These are phyloP conservation scores for Hipposideros armiger DNA, from an alignment of 2,113 vertebrate genomes.

Conservation along the genomic window DNA sequence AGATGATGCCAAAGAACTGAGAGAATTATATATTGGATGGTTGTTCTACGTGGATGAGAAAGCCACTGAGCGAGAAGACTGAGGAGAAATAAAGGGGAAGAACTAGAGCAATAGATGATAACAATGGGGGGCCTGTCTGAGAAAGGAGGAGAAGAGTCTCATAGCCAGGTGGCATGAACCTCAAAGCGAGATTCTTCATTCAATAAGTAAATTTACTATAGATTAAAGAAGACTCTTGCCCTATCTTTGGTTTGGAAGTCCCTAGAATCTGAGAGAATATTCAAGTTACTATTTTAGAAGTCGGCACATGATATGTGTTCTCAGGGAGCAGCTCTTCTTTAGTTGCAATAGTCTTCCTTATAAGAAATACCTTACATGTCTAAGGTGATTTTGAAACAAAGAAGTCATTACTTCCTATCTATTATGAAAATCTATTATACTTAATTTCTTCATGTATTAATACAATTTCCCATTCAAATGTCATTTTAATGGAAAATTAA, in stretches of 20 bases:
- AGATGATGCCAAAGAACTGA: neutral
- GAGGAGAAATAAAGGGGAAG: neutral
- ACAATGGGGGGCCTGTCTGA: neutral
- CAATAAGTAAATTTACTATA: neutral
- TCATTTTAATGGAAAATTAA: conserved; percentile 55
- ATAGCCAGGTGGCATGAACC: neutral
- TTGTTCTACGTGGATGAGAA: neutral
- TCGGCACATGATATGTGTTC: neutral
- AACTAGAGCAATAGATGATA: neutral
- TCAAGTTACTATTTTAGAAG: neutral
- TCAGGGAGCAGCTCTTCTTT: neutral
- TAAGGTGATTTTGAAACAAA: conserved; percentile 44
- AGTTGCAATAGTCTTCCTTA: neutral
- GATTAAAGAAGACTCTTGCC: neutral
- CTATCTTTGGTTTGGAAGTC: neutral
- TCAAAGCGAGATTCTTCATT: neutral
- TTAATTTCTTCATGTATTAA: conserved; percentile 49
- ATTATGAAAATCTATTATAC: conserved; percentile 44
- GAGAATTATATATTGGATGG: neutral
- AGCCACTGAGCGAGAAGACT: neutral
- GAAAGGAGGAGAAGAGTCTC: neutral
- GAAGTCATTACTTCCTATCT: conserved; percentile 33
- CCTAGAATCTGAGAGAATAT: neutral
- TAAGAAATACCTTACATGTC: neutral
- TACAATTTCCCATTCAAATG: conserved; percentile 8